Percentiles rank a stretch among this genome's conserved stretches.
phyloP scores from a whole-genome alignment of 2,888 invertebrate species.

The Leptodirus hochenwartii region DNA sequence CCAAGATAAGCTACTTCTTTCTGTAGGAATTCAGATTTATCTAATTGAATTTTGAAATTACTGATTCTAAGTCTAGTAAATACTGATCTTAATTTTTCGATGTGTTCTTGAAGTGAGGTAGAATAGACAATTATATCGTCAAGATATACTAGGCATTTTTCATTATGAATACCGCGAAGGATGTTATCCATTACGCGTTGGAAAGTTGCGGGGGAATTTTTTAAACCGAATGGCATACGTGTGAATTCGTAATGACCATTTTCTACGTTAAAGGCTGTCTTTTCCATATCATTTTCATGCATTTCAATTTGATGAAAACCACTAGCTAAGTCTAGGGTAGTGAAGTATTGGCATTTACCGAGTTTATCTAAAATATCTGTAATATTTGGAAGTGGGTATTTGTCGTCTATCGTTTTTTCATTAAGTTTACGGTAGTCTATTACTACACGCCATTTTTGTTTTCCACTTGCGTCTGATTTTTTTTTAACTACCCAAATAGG shows the following conservation, averaged over 20 bases:
- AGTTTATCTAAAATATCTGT: conserved; percentile 13
- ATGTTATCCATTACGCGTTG: conserved; percentile 16
- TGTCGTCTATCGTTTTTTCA: conserved; percentile 17
- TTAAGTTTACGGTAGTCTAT: conserved; percentile 21
- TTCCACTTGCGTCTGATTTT: conserved; percentile 16
- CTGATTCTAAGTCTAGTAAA: conserved; percentile 9
- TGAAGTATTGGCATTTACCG: conserved; percentile 13
- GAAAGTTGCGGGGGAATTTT: conserved; percentile 12
- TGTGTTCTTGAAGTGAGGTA: conserved; percentile 13
- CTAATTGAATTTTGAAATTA: conserved; percentile 11
- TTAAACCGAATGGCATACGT: conserved; percentile 14
- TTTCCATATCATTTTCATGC: conserved; percentile 10
- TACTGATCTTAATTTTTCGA: conserved; percentile 9
- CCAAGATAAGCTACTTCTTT: no score
- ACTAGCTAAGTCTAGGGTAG: conserved; percentile 13
- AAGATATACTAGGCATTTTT: conserved; percentile 19
- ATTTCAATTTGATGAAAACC: conserved; percentile 15
- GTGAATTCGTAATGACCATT: conserved; percentile 12
- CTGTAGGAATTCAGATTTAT: conserved; percentile 13
- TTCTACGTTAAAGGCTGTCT: conserved; percentile 13
- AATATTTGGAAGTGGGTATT: conserved; percentile 14
- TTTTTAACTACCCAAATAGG: conserved; percentile 18
- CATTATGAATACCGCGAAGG: conserved; percentile 18
- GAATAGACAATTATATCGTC: conserved; percentile 20
- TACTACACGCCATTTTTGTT: conserved; percentile 18